Conservation (phyloP, 2,113 vertebrate genomes). For the Takifugu bimaculatus region DNA sequence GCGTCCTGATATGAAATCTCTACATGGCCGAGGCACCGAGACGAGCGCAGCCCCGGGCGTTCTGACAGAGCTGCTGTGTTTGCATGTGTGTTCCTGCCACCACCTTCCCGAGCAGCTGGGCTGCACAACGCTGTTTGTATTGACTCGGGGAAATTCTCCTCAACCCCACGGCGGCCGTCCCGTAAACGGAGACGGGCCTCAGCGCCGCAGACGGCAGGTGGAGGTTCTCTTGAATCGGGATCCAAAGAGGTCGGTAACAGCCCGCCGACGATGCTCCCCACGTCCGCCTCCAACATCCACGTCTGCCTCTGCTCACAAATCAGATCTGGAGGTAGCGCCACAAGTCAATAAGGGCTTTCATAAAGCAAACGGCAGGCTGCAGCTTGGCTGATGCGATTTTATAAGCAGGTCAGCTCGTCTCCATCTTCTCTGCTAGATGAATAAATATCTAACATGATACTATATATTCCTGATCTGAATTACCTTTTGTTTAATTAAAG, state of each 20-base stretch:
- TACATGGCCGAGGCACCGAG: conserved; percentile 50
- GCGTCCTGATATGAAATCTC: conserved; percentile 44
- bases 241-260: conserved; percentile 32
- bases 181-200: conserved; percentile 59
- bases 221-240: conserved; percentile 12
- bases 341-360: not conserved
- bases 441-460: too few species aligned
- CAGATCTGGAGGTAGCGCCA: not conserved
- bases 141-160: conserved; percentile 55
- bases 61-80: conserved; percentile 9
- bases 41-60: conserved; percentile 46
- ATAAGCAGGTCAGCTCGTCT: too few species aligned
- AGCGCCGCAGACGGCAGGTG: conserved; percentile 20
- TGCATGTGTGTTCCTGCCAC: conserved; percentile 18
- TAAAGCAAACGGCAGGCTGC: not conserved
- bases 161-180: conserved; percentile 40
- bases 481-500: too few species aligned
- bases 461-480: too few species aligned
- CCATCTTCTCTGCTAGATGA: too few species aligned
- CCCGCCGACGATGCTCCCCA: conserved; percentile 11
- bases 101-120: conserved; percentile 37
- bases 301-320: not conserved
- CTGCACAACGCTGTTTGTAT: conserved; percentile 57
- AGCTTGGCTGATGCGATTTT: not conserved
- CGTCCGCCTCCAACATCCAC: not conserved